phyloP scores from a whole-genome alignment of 1,140 invertebrate genomes.

The Maniola jurtina region DNA sequence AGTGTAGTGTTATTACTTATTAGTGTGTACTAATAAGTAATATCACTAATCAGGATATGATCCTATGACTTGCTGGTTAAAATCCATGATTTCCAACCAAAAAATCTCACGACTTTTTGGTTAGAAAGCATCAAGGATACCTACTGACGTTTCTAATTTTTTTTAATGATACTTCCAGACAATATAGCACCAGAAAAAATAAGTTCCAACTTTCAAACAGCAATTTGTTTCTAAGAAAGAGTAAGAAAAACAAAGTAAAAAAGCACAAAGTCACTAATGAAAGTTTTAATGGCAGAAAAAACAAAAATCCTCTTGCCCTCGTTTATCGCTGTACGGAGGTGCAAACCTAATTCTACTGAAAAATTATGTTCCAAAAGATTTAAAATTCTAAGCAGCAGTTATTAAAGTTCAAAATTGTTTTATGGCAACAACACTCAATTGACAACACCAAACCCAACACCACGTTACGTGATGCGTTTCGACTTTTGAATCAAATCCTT shows the following conservation, averaged over 20 bases:
- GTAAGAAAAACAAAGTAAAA: neutral
- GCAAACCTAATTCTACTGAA: neutral
- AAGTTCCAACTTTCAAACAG: neutral
- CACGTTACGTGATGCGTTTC: too few relatives aligned
- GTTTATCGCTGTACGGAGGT: neutral
- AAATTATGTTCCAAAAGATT: neutral
- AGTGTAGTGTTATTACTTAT: too few relatives aligned
- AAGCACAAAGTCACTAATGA: constrained; percentile 4
- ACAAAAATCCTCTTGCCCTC: neutral
- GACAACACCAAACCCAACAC: too few relatives aligned
- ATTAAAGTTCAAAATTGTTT: neutral
- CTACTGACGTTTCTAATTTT: too few relatives aligned
- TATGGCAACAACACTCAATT: too few relatives aligned
- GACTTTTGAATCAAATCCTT: too few relatives aligned
- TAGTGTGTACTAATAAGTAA: too few relatives aligned
- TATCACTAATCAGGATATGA: too few relatives aligned
- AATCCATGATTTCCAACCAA: too few relatives aligned
- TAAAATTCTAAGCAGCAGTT: neutral
- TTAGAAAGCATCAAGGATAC: too few relatives aligned
- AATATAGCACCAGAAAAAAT: neutral
- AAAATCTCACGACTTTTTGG: too few relatives aligned
- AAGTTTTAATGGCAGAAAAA: constrained; percentile 3
- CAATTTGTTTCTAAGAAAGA: neutral
- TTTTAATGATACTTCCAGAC: neutral
- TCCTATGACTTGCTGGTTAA: too few relatives aligned